phyloP scores from a whole-genome alignment of 2,888 invertebrate species.

The Microdon myrmicae region DNA sequence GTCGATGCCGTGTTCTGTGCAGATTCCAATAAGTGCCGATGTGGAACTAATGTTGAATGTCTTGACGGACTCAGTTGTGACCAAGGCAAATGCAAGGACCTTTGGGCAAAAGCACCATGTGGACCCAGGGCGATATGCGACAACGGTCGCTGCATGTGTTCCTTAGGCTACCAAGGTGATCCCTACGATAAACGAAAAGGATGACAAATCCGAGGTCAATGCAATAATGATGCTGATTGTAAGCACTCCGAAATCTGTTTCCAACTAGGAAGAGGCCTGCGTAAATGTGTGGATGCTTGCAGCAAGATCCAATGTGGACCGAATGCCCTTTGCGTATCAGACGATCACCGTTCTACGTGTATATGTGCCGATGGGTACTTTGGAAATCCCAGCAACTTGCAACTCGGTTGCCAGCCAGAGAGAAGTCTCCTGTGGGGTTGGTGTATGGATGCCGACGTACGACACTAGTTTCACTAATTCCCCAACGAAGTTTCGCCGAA shows the following conservation, averaged over 20 bases:
- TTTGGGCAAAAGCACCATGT: constrained; percentile 80
- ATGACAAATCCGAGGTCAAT: constrained; percentile 80
- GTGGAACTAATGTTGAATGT: constrained; percentile 77
- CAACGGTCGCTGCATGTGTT: constrained; percentile 82
- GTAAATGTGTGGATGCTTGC: constrained; percentile 89
- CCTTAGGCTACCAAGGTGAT: constrained; percentile 81
- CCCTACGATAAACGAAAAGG: constrained; percentile 77
- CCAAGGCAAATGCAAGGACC: constrained; percentile 78
- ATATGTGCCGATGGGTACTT: constrained; percentile 84
- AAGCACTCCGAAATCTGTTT: constrained; percentile 87
- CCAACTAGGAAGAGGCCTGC: constrained; percentile 79
- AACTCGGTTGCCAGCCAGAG: constrained; percentile 80
- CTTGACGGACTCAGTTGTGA: constrained; percentile 82
- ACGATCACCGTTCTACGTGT: constrained; percentile 86
- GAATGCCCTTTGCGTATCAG: constrained; percentile 85
- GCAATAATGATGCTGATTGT: constrained; percentile 84
- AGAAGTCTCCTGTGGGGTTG: constrained; percentile 71
- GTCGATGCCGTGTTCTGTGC: constrained; percentile 77
- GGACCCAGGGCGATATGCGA: constrained; percentile 85
- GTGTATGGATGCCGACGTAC: too few relatives aligned
- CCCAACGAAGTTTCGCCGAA: too few relatives aligned
- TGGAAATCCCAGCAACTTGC: constrained; percentile 85
- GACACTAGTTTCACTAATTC: too few relatives aligned
- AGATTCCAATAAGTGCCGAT: constrained; percentile 76
- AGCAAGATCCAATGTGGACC: constrained; percentile 90